Evolutionary conservation across 64 coral and sea anemone genomes (phyloP).

Genomic region (Pocillopora damicornis): DNA sequence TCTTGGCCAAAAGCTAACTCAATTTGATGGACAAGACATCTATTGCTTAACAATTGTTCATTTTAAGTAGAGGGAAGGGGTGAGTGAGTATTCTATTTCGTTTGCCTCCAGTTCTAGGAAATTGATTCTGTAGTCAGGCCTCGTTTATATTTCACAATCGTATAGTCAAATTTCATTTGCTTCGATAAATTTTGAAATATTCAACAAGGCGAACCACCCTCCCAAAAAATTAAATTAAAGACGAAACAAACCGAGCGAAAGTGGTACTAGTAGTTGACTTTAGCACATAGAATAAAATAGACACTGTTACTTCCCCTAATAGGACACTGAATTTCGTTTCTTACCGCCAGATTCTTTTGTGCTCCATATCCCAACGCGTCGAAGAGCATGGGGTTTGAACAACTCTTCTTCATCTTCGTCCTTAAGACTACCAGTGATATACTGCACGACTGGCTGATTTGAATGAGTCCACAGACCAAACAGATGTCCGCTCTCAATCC

Average conservation of each 20-base stretch:
- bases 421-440: conserved; percentile 15
- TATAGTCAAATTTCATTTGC: no score
- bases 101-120: no score
- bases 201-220: not conserved
- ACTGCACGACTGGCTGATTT: conserved; percentile 26
- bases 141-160: no score
- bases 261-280: not conserved
- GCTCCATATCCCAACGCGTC: conserved; percentile 17
- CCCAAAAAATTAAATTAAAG: not conserved
- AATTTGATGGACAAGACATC: no score
- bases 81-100: no score
- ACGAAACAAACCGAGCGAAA: not conserved
- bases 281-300: not conserved
- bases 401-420: not conserved
- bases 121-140: no score
- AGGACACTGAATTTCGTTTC: not conserved
- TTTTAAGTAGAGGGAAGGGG: no score
- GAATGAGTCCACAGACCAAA: conserved; percentile 38
- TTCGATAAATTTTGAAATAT: not conserved
- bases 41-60: no score
- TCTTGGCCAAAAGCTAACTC: no score
- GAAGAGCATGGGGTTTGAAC: not conserved
- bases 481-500: not conserved
- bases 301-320: not conserved
- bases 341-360: not conserved